Percentiles rank a stretch among this genome's conserved stretches.
Evolutionary conservation across 2,113 vertebrate species (phyloP).

Genomic region (Colistium nudipinnis): DNA sequence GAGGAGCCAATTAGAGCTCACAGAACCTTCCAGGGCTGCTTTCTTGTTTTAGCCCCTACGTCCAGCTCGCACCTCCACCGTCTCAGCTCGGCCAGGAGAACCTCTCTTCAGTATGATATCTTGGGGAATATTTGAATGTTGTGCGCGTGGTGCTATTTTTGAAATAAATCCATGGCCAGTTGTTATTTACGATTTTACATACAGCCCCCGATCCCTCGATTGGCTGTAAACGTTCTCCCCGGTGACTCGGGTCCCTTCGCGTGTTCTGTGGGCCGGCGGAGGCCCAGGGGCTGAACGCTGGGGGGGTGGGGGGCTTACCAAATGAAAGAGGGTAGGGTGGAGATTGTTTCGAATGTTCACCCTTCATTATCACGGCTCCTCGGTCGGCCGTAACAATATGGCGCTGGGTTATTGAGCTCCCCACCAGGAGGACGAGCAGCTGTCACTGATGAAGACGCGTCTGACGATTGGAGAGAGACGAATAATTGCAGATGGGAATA

Average conservation of each 20-base stretch:
- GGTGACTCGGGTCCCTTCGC: no score
- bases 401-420: constrained; percentile 30
- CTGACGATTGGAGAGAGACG: constrained; percentile 32
- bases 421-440: constrained; percentile 55
- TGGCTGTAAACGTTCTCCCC: no score
- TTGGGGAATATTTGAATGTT: no score
- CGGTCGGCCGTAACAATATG: constrained; percentile 28
- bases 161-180: no score
- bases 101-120: no score
- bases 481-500: background rate
- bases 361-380: constrained; percentile 50
- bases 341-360: constrained; percentile 57
- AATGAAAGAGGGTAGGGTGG: constrained; percentile 66
- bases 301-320: constrained; percentile 39
- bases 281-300: constrained; percentile 41
- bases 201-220: no score
- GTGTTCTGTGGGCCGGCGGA: background rate
- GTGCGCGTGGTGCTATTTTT: no score
- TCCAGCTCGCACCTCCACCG: background rate
- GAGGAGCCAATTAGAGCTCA: constrained; percentile 69
- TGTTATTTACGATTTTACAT: no score
- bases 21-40: constrained; percentile 16
- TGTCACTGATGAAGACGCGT: constrained; percentile 52
- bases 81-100: no score
- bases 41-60: background rate